Evolutionary conservation across 1,140 invertebrate species (phyloP).

Genomic region (Matsumurasca onukii): DNA sequence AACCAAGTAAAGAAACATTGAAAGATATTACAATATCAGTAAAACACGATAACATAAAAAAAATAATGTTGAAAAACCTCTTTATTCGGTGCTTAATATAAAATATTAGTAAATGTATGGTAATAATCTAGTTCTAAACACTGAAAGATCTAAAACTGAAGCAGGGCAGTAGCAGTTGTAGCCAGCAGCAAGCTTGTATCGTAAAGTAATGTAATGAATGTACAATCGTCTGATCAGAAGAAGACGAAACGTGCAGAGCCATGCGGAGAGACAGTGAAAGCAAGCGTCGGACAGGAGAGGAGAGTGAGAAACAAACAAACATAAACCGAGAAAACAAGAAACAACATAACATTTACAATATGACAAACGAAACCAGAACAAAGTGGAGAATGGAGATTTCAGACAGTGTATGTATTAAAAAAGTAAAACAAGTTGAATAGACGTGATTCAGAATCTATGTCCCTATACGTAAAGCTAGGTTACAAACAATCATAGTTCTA

Average conservation of each 20-base stretch:
- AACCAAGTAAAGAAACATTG: too few relatives aligned
- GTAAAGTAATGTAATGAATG: not conserved
- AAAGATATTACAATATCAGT: too few relatives aligned
- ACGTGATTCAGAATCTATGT: conserved; percentile 17
- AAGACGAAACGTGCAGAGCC: not conserved
- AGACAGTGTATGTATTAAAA: conserved; percentile 15
- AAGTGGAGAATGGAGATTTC: conserved; percentile 1
- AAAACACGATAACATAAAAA: too few relatives aligned
- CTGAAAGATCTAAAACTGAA: conserved; percentile 12
- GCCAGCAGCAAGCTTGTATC: not conserved
- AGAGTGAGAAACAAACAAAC: not conserved
- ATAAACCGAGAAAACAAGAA: conserved; percentile 1
- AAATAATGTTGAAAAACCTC: too few relatives aligned
- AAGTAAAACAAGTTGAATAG: not conserved
- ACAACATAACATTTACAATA: not conserved
- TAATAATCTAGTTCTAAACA: conserved; percentile 1
- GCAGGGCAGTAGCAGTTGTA: conserved; percentile 17
- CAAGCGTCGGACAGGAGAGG: conserved; percentile 13
- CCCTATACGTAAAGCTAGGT: not conserved
- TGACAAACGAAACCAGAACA: conserved; percentile 3
- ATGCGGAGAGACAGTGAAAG: conserved; percentile 16
- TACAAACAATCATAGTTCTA: not conserved
- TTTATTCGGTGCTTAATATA: too few relatives aligned
- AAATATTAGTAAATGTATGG: not conserved
- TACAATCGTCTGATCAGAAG: not conserved